Conservation (phyloP, 2,113 vertebrate genomes). For the Sceloporus tristichus region DNA sequence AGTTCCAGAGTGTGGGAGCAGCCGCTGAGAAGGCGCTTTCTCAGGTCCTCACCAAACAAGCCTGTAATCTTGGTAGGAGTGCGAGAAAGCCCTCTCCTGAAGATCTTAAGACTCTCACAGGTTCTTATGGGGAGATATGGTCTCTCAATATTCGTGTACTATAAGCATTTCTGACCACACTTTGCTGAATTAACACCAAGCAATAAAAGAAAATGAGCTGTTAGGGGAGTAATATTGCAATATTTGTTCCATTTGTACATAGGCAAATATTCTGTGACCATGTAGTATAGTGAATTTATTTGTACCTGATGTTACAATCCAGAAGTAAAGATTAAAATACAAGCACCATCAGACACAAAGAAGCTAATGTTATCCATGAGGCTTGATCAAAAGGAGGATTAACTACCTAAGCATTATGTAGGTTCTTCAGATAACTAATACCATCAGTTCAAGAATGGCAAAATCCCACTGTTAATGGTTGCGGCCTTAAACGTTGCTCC, state of each 20-base stretch:
- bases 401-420: constrained; percentile 9
- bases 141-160: neutral
- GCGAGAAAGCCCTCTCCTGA: no score
- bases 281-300: constrained; percentile 48
- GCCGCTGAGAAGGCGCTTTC: no score
- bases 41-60: no score
- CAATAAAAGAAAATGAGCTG: constrained; percentile 58
- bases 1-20: no score
- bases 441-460: neutral
- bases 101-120: no score
- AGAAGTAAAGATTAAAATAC: constrained; percentile 47
- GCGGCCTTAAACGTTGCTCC: constrained; percentile 1
- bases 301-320: constrained; percentile 20
- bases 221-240: neutral
- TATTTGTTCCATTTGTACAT: constrained; percentile 28
- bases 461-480: neutral
- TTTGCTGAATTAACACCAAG: neutral
- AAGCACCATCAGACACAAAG: constrained; percentile 18
- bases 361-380: constrained; percentile 15
- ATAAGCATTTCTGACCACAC: neutral
- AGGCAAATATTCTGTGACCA: constrained; percentile 42
- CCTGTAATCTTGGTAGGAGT: no score
- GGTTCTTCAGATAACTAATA: constrained; percentile 30
- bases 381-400: constrained; percentile 4
- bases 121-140: no score